These are phyloP conservation scores for Ips nitidus DNA, from an alignment of 1,140 invertebrate genomes.

Conservation along the genomic window DNA sequence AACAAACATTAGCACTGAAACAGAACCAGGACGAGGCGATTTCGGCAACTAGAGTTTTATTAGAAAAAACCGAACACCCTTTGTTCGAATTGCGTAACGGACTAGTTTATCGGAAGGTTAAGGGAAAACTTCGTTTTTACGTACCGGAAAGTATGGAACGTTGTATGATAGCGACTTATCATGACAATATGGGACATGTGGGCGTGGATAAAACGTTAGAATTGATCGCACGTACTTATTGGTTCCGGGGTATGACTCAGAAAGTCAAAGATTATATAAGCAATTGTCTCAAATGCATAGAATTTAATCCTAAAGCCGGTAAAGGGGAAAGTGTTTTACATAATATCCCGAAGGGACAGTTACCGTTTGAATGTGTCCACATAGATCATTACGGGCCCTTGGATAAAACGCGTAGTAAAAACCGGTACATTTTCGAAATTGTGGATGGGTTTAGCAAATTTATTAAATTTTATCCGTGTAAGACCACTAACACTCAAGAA, in stretches of 20 bases:
- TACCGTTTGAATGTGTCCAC: constrained; percentile 35
- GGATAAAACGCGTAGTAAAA: constrained; percentile 19
- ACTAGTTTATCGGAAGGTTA: background rate
- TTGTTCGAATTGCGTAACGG: no score
- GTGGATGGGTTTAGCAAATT: background rate
- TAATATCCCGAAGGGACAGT: constrained; percentile 26
- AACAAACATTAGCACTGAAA: no score
- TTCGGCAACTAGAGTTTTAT: no score
- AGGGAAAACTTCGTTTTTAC: background rate
- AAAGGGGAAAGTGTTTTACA: constrained; percentile 21
- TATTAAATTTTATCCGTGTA: no score
- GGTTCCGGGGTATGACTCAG: constrained; percentile 15
- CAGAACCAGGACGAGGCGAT: no score
- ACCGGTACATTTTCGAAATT: constrained; percentile 17
- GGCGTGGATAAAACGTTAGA: background rate
- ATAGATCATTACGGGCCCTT: constrained; percentile 40
- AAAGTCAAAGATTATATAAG: constrained; percentile 26
- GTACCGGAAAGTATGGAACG: background rate
- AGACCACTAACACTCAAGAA: no score
- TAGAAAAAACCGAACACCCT: no score
- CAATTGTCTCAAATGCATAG: constrained; percentile 25
- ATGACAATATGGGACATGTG: background rate
- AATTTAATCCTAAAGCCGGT: background rate
- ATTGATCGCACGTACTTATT: constrained; percentile 10
- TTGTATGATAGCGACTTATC: background rate